These are phyloP conservation scores for Gasterosteus aculeatus DNA, from an alignment of 2,113 vertebrate genomes.

Conservation along the genomic window DNA sequence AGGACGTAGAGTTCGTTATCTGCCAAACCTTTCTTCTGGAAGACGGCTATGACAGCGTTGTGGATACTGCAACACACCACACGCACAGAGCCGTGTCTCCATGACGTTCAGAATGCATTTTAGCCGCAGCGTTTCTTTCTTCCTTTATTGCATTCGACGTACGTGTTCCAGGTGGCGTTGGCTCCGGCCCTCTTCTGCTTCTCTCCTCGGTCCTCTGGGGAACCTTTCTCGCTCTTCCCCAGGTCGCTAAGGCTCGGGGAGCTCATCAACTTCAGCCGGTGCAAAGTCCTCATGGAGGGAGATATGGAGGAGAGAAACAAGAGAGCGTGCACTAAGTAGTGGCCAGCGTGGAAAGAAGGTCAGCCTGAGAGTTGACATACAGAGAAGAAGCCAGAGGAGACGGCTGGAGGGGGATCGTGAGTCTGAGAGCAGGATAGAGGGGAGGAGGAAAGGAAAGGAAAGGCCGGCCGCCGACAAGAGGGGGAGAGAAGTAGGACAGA, in stretches of 20 bases:
- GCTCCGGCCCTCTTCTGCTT: constrained; percentile 82
- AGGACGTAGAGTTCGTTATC: constrained; percentile 94
- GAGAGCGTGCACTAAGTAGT: constrained; percentile 32
- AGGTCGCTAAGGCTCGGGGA: constrained; percentile 83
- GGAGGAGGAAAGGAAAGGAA: constrained; percentile 36
- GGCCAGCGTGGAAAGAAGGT: constrained; percentile 55
- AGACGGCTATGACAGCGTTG: constrained; percentile 93
- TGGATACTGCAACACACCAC: constrained; percentile 86
- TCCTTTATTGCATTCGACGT: constrained; percentile 1
- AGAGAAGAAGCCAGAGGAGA: constrained; percentile 42
- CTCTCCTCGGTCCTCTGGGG: constrained; percentile 80
- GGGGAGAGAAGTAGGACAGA: constrained; percentile 71
- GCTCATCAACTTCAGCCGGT: constrained; percentile 84
- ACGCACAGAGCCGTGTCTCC: neutral
- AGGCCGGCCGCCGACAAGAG: constrained; percentile 50
- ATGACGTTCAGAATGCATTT: neutral
- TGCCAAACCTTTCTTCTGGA: constrained; percentile 92
- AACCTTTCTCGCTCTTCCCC: constrained; percentile 81
- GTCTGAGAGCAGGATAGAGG: constrained; percentile 17
- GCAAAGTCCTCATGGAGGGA: constrained; percentile 80
- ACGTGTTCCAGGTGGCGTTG: constrained; percentile 85
- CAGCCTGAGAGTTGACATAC: constrained; percentile 43
- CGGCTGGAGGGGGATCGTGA: constrained; percentile 29
- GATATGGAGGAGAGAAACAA: constrained; percentile 34
- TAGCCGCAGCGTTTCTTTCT: neutral